Evolutionary conservation across 2,797 vertebrate genomes (phyloP).

Genomic region (Enteromius viviparus): DNA sequence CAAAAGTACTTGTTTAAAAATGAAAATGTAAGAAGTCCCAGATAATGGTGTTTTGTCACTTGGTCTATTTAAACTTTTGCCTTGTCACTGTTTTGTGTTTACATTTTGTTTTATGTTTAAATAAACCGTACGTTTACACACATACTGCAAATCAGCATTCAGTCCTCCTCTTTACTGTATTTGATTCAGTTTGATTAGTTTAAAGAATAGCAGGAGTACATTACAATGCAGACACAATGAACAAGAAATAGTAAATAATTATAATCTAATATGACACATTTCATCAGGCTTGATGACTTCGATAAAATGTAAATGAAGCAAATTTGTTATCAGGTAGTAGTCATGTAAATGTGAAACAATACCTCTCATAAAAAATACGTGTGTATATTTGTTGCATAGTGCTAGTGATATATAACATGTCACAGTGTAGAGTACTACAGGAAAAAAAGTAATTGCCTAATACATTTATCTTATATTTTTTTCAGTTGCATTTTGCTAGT

Average conservation of each 20-base stretch:
- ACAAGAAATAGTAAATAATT: neutral
- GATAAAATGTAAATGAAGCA: neutral
- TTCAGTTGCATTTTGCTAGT: neutral
- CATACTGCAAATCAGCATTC: neutral
- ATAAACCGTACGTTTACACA: neutral
- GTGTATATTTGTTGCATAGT: neutral
- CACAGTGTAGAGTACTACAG: neutral
- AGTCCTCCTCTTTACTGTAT: neutral
- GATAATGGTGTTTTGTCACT: neutral
- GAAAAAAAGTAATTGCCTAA: neutral
- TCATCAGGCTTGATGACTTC: neutral
- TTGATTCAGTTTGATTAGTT: neutral
- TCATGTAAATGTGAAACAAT: neutral
- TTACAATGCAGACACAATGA: neutral
- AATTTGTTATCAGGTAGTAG: neutral
- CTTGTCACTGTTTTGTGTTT: neutral
- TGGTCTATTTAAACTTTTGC: neutral
- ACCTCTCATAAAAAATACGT: neutral
- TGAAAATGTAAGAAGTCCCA: neutral
- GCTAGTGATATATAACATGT: neutral
- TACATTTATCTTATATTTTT: neutral
- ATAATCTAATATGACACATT: neutral
- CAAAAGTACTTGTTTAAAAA: neutral
- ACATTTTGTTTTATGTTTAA: neutral
- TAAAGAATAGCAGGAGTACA: neutral